A percentile compares a stretch with the other conserved stretches of the same genome.
Conservation (phyloP, 1,140 invertebrate species). For the Zaprionus taronus region DNA sequence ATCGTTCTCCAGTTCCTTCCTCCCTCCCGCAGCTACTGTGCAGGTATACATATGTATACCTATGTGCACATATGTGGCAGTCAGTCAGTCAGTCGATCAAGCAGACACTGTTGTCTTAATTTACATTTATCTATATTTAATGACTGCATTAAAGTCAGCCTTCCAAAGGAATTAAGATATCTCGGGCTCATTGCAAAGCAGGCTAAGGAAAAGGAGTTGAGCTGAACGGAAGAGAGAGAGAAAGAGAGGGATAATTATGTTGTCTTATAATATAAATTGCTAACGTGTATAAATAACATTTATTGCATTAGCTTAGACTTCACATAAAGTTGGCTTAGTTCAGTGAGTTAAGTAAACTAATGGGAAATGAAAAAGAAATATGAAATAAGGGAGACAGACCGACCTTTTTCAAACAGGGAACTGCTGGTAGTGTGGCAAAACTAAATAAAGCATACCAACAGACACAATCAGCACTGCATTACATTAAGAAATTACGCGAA, state of each 20-base stretch:
- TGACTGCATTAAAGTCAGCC: neutral
- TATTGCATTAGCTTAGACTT: too few species aligned
- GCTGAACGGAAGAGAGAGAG: neutral
- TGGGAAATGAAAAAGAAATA: too few species aligned
- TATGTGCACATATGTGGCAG: neutral
- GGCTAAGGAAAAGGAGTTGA: neutral
- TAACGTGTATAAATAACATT: neutral
- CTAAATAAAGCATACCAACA: too few species aligned
- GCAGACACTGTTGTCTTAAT: neutral
- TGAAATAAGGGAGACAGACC: too few species aligned
- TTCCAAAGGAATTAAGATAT: neutral
- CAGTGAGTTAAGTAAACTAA: too few species aligned
- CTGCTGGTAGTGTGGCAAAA: too few species aligned
- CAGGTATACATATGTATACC: neutral
- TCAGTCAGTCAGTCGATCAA: neutral
- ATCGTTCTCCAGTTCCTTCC: neutral
- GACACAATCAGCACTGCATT: too few species aligned
- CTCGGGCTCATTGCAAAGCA: neutral
- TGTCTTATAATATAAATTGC: neutral
- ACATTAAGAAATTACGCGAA: too few species aligned
- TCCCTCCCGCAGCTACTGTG: neutral
- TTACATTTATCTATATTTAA: constrained; percentile 17
- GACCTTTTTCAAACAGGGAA: too few species aligned
- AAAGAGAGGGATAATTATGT: neutral
- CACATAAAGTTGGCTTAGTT: too few species aligned